A percentile compares a stretch with the other conserved stretches of the same genome.
These are phyloP conservation scores for Otis tarda DNA, from an alignment of 2,113 vertebrate species.

Conservation along the genomic window DNA sequence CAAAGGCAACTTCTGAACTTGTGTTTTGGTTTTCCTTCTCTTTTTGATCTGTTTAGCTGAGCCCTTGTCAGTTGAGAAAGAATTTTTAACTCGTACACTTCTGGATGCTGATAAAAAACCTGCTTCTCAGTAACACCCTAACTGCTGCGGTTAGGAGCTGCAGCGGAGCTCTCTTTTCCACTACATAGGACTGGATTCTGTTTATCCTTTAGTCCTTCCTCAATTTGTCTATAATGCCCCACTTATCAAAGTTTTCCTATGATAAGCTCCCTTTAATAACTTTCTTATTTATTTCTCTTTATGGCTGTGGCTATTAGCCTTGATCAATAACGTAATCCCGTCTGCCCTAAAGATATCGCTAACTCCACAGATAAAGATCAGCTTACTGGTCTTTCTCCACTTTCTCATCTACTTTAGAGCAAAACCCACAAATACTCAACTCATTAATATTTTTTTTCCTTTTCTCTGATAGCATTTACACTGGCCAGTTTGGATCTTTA, in stretches of 20 bases:
- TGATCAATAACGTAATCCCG: not conserved
- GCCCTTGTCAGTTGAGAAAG: slow-evolving; percentile 32
- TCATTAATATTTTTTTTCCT: not conserved
- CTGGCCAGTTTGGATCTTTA: not conserved
- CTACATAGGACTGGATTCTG: not conserved
- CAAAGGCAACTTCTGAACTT: slow-evolving; percentile 42
- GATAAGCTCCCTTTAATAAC: not conserved
- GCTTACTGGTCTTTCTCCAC: not conserved
- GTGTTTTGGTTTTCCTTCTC: slow-evolving; percentile 50
- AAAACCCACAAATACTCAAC: not conserved
- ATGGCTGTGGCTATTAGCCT: not conserved
- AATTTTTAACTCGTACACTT: slow-evolving; percentile 46
- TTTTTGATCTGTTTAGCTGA: slow-evolving; percentile 56
- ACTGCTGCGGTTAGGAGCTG: not conserved
- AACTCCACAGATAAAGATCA: not conserved
- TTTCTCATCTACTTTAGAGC: not conserved
- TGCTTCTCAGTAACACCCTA: not conserved
- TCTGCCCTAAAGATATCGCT: not conserved
- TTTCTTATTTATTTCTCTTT: not conserved
- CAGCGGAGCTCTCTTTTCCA: not conserved
- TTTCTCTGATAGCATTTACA: not conserved
- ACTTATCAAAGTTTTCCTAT: not conserved
- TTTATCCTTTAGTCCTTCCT: not conserved
- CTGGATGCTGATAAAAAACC: slow-evolving; percentile 24
- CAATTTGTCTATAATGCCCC: not conserved